Base-by-base conservation (phyloP, 2,888 invertebrate genomes). In the Deilephila porcellus region DNA sequence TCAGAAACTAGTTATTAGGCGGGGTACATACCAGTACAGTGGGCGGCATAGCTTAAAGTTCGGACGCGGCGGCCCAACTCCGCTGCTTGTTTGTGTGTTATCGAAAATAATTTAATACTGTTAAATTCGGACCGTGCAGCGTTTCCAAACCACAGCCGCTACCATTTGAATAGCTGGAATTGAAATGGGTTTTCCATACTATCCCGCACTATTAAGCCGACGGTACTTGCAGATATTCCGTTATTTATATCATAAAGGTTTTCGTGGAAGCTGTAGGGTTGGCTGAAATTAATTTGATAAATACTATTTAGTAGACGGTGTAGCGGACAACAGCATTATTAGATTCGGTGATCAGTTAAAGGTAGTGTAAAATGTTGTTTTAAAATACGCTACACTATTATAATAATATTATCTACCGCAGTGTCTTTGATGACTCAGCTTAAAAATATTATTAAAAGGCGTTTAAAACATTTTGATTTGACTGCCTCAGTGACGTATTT, bases 51-150 rank as follows among this genome's bases (percentile, higher is more conserved):
- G 67, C 20, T 67, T 67, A 67, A 67, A 67, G 67, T 67, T 67
- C 25, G 45, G 45, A 25, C 45, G 45, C 52, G 34, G 20, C 29
- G 60, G 60, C 60, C 60, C 60, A 67, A 52, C 67, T 67, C 67
- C n/a, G 63, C 63, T 63, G 37, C 80, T 79, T 81, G 83, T 84
- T 81, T 81, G 82, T 83, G 74, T 82, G 81, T 83, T 82, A 85
- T 88, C 83, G 87, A 88, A 89, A 89, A 89, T 89, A 87, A 89
- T 88, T 88, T 86, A 87, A 88, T 88, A 83, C 82, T 81, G 84
- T 84, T 85, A 82, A 84, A 88, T 87, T 87, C 82, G 79, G 85
- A 84, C 82, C 80, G 81, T 78, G 76, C 78, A 80, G 75, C 80
- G 81, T 84, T 83, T 81, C 81, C 84, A 86, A 87, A 87, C 87